These are phyloP conservation scores for Drosophila mettleri DNA, from an alignment of 2,888 invertebrate species.

Conservation along the genomic window DNA sequence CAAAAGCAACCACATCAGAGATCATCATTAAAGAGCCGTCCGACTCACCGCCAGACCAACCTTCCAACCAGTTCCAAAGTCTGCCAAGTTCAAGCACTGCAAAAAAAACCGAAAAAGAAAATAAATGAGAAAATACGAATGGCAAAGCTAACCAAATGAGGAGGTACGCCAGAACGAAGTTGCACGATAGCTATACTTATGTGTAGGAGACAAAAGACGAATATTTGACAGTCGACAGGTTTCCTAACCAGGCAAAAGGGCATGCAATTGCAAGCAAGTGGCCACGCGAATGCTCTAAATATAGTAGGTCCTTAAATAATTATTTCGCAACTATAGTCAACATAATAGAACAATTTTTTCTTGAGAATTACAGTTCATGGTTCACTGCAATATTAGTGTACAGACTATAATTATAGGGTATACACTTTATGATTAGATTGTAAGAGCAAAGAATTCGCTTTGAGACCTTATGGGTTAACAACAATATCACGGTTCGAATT, in stretches of 20 bases:
- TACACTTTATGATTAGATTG: neutral
- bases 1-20: conserved; percentile 25
- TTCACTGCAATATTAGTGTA: neutral
- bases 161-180: conserved; percentile 48
- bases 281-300: conserved; percentile 31
- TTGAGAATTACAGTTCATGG: neutral
- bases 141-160: conserved; percentile 33
- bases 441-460: neutral
- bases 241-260: conserved; percentile 36
- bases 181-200: conserved; percentile 21
- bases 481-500: too few relatives aligned
- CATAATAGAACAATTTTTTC: neutral
- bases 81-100: conserved; percentile 46
- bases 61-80: conserved; percentile 48
- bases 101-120: conserved; percentile 13
- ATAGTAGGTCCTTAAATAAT: conserved; percentile 17
- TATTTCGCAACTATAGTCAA: neutral
- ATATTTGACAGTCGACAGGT: conserved; percentile 51
- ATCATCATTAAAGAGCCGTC: conserved; percentile 47
- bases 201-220: neutral
- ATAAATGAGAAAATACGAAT: conserved; percentile 8
- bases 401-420: neutral
- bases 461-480: too few relatives aligned
- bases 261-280: conserved; percentile 22
- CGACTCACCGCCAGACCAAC: conserved; percentile 26